Conservation (phyloP, 2,888 invertebrate species). For the Drosophila eohydei region DNA sequence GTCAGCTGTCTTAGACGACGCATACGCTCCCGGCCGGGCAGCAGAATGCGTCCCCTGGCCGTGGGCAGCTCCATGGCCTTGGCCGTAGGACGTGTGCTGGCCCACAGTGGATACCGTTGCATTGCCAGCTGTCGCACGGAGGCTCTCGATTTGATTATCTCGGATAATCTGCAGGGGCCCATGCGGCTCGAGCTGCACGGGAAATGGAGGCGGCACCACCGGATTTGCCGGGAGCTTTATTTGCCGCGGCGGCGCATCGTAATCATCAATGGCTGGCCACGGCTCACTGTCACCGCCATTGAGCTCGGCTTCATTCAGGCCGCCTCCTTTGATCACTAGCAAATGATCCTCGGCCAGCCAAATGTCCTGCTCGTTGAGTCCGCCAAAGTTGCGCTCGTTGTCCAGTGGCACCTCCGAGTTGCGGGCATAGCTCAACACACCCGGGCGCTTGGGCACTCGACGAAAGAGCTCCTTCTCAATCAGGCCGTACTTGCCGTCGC, state of each 20-base stretch:
- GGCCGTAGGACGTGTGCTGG: constrained; percentile 84
- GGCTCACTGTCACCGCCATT: constrained; percentile 84
- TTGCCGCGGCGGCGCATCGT: constrained; percentile 92
- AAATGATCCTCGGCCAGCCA: constrained; percentile 96
- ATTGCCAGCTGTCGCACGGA: constrained; percentile 87
- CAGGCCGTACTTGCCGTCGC: constrained; percentile 95
- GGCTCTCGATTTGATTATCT: constrained; percentile 88
- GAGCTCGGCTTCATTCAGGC: constrained; percentile 85
- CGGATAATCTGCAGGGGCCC: constrained; percentile 95
- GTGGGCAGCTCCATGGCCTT: constrained; percentile 73
- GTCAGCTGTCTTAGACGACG: constrained; percentile 72
- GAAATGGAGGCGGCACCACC: constrained; percentile 96
- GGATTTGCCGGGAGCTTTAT: constrained; percentile 93
- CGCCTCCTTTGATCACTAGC: constrained; percentile 92
- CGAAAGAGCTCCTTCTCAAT: constrained; percentile 94
- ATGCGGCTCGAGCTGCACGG: constrained; percentile 93
- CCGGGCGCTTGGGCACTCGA: constrained; percentile 90
- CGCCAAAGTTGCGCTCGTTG: constrained; percentile 91
- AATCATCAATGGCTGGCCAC: constrained; percentile 94
- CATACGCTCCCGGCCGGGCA: constrained; percentile 87
- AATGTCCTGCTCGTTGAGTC: constrained; percentile 93
- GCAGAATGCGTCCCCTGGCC: constrained; percentile 86
- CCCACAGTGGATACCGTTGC: constrained; percentile 88
- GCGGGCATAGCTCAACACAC: constrained; percentile 91
- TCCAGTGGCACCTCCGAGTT: constrained; percentile 93